Conservation (phyloP, 2,797 vertebrate species). For the Melopsittacus undulatus region DNA sequence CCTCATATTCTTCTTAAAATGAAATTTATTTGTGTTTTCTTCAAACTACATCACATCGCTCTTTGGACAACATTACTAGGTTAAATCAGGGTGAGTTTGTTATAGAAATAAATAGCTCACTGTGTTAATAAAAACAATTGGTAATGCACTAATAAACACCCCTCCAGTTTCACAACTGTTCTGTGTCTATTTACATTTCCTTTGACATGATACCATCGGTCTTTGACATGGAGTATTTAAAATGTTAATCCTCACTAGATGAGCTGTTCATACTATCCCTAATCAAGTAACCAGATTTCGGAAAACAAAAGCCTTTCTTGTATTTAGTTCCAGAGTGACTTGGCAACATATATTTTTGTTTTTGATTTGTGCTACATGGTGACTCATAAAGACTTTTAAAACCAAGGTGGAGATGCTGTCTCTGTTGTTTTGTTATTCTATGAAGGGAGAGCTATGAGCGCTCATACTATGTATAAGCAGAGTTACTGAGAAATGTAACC, state of each 20-base stretch:
- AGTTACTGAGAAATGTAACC: not conserved
- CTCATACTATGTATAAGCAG: fast-evolving
- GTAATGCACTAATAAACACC: not conserved
- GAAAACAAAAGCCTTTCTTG: not conserved
- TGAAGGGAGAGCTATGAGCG: not conserved
- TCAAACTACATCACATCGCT: not conserved
- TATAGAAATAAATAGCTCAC: not conserved
- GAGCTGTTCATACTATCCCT: not conserved
- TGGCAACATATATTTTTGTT: not conserved
- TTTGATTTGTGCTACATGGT: not conserved
- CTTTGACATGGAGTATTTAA: not conserved
- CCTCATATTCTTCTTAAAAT: not conserved
- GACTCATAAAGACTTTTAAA: not conserved
- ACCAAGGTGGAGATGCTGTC: not conserved
- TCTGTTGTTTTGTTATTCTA: not conserved
- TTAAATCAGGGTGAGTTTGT: not conserved
- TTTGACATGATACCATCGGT: not conserved
- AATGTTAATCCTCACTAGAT: not conserved
- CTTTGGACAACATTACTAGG: not conserved
- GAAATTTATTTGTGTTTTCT: not conserved
- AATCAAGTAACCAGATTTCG: not conserved
- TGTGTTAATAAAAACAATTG: not conserved
- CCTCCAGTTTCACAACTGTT: not conserved
- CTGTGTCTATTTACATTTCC: not conserved
- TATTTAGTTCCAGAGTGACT: not conserved